Conservation (phyloP, 2,113 vertebrate species). For the Nycticebus coucang region DNA sequence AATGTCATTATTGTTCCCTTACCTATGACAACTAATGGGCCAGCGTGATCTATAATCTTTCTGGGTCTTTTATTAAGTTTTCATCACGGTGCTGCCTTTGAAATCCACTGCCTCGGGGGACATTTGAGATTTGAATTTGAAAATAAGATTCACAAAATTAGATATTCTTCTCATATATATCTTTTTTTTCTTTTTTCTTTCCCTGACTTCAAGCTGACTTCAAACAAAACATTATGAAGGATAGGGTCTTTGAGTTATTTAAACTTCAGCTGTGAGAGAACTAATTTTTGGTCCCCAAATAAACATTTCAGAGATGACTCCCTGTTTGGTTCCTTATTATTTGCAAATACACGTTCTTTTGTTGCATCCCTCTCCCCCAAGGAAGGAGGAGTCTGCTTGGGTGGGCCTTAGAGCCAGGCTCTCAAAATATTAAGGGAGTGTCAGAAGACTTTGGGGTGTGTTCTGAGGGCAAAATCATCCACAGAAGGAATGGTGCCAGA, state of each 20-base stretch:
- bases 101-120: constrained; percentile 33
- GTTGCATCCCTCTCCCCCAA: accelerated
- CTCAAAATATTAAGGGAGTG: background rate
- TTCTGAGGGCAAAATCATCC: background rate
- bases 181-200: background rate
- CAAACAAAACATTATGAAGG: constrained; percentile 24
- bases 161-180: constrained; percentile 32
- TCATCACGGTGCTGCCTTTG: constrained; percentile 32
- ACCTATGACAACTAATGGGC: constrained; percentile 36
- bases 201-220: constrained; percentile 43
- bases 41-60: constrained; percentile 57
- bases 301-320: background rate
- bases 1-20: constrained; percentile 49
- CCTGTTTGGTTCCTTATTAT: background rate
- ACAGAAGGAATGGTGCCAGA: no score
- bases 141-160: constrained; percentile 67
- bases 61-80: constrained; percentile 67
- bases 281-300: background rate
- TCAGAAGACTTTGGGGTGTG: background rate
- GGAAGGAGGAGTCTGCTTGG: background rate
- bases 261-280: background rate
- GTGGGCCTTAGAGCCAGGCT: background rate
- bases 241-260: background rate
- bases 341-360: background rate
- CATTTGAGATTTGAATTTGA: constrained; percentile 66